Percentiles rank a stretch among this genome's conserved stretches.
Conservation (phyloP, 2,113 vertebrate genomes). For the Gila orcuttii region DNA sequence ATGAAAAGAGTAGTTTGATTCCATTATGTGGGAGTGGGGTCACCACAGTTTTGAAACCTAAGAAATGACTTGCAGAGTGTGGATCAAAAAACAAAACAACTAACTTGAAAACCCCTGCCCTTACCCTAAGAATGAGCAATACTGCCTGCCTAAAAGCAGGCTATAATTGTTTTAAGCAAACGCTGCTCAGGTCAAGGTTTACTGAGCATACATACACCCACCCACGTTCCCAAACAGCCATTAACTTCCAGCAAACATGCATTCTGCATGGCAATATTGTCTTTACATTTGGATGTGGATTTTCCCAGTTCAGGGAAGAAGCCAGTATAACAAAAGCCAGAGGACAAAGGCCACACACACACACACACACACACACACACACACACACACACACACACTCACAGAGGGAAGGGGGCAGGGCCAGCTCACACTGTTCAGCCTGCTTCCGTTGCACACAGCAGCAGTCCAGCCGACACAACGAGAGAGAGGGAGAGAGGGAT, state of each 20-base stretch:
- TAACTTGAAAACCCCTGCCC: neutral
- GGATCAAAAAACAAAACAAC: neutral
- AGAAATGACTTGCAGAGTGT: neutral
- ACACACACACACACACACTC: conserved; percentile 52
- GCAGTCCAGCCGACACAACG: conserved; percentile 20
- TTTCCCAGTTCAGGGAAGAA: conserved; percentile 21
- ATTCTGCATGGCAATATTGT: conserved; percentile 19
- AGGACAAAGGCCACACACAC: conserved; percentile 53
- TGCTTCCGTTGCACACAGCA: conserved; percentile 50
- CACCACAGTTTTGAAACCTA: neutral
- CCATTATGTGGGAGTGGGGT: neutral
- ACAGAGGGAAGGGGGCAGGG: conserved; percentile 53
- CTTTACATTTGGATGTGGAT: conserved; percentile 26
- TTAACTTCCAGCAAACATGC: conserved; percentile 15
- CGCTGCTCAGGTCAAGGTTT: neutral
- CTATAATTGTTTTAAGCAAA: neutral
- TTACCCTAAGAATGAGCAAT: neutral
- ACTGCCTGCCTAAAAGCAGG: no score
- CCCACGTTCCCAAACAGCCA: neutral
- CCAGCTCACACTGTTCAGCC: conserved; percentile 43
- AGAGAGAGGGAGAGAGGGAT: conserved; percentile 40
- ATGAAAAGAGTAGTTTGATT: neutral
- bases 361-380: no score
- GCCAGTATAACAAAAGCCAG: conserved; percentile 52
- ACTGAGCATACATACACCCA: neutral